Base-by-base conservation (phyloP, 2,797 vertebrate genomes). In the Hipposideros larvatus region DNA sequence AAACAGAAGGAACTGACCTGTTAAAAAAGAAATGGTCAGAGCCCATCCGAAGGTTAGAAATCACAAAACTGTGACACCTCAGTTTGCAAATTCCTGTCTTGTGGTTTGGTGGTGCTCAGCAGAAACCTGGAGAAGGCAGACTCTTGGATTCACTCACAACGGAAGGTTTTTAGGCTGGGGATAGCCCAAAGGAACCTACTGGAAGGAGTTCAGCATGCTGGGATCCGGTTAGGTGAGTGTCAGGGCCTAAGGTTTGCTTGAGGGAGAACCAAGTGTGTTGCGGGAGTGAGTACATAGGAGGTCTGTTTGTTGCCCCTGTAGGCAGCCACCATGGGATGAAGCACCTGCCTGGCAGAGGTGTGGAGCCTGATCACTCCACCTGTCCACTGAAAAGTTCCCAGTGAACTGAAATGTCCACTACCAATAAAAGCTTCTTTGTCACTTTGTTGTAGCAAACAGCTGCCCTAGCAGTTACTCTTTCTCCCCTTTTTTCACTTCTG, bases 71-170 rank as follows among this genome's bases (percentile, higher is more conserved):
- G 18, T 83, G 28, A 19, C 37, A 13, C 21, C 22, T 37, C 28
- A 1, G 21, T 74, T 85, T 71, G 68, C 43, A 86, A 34, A 48
- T 80, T 93, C 77, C 34, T 71, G 18, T 89, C 19, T 3, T 78
- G 0, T n/a, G 22, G 61, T 87, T 93, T 77, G 19, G n/a, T 70
- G 55, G 2, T 70, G 24, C 2, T 84, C 4, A 74, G 53, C n/a
- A 93, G 73, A 90, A 37, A 96, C 53, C 15, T 37, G 53, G 28
- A 77, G 87, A 80, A 74, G 61, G 55, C n/a, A 26, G 48, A 41
- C 84, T 55, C 28, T 80, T 77, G 51, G 51, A 78, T 87, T 90
- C 43, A 84, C 24, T 92, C 31, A 57, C 2, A 3, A 53, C n/a
- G 19, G 63, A 74, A 90, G n/a, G 68, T 16, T 80, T 74, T 83